These are phyloP conservation scores for Stylophora pistillata DNA, from an alignment of 64 coral and sea anemone genomes.

Conservation along the genomic window DNA sequence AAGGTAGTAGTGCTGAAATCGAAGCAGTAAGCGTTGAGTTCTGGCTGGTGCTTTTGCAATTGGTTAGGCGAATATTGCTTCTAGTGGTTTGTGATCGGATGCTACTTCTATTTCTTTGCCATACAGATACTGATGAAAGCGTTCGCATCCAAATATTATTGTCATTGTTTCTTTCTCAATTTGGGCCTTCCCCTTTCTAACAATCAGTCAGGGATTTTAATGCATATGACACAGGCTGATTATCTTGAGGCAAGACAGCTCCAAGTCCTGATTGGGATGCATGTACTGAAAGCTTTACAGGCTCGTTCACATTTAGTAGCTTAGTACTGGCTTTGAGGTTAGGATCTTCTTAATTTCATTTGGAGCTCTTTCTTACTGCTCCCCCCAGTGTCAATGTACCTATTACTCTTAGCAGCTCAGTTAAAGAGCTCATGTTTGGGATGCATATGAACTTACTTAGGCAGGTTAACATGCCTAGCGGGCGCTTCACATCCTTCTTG, in stretches of 20 bases:
- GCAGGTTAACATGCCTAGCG: constrained; percentile 39
- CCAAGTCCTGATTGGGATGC: constrained; percentile 32
- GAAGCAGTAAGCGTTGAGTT: constrained; percentile 50
- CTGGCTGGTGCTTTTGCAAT: constrained; percentile 27
- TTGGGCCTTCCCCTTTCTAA: too few relatives aligned
- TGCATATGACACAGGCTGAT: constrained; percentile 13
- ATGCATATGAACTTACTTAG: constrained; percentile 34
- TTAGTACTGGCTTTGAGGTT: constrained; percentile 41
- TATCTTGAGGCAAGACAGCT: constrained; percentile 4
- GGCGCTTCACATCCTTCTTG: constrained; percentile 10
- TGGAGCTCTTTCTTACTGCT: constrained; percentile 10
- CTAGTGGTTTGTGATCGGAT: constrained; percentile 40
- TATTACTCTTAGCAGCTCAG: constrained; percentile 10
- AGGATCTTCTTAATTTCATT: constrained; percentile 37
- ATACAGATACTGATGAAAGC: constrained; percentile 43
- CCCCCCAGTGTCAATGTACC: constrained; percentile 36
- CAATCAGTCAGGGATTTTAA: neutral
- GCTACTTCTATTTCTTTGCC: constrained; percentile 15
- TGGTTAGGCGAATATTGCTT: constrained; percentile 10
- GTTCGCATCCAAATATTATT: constrained; percentile 32
- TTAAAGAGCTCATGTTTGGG: constrained; percentile 16
- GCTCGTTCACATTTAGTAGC: neutral
- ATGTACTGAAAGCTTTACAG: constrained; percentile 12
- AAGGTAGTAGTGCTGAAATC: constrained; percentile 29
- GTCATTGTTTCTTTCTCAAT: neutral